Conservation (phyloP, 2,113 vertebrate genomes). For the Planiliza haematocheilus region DNA sequence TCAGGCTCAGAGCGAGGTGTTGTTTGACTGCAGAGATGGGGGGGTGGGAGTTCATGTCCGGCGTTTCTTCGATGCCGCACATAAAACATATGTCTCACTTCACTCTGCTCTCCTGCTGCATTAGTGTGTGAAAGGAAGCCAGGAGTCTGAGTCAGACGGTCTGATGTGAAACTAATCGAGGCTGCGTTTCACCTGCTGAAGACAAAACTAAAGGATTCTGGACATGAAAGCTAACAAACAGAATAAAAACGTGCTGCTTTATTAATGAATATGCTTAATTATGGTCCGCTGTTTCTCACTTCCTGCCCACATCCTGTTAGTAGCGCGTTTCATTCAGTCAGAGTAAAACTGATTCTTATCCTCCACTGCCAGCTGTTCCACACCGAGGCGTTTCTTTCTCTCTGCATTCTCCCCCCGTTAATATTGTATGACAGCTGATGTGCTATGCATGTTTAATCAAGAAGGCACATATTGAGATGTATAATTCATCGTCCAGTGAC, state of each 20-base stretch:
- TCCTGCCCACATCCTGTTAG: neutral
- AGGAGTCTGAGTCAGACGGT: too few relatives aligned
- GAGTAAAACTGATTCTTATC: too few relatives aligned
- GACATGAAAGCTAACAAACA: too few relatives aligned
- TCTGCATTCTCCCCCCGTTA: conserved; percentile 48
- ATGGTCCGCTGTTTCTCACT: neutral
- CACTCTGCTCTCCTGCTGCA: neutral
- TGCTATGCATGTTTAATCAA: conserved; percentile 63
- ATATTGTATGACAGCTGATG: conserved; percentile 74
- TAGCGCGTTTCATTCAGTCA: neutral
- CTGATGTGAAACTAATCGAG: too few relatives aligned
- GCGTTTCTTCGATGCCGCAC: neutral
- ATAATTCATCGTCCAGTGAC: conserved; percentile 68
- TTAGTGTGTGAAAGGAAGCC: too few relatives aligned
- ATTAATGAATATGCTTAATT: neutral
- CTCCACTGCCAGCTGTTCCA: neutral
- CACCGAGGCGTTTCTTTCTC: conserved; percentile 18
- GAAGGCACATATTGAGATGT: conserved; percentile 53
- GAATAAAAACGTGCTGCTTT: too few relatives aligned
- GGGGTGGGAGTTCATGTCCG: conserved; percentile 6
- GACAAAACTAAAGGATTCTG: too few relatives aligned
- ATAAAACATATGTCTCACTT: neutral
- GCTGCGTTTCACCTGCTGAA: neutral
- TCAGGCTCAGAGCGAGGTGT: conserved; percentile 13
- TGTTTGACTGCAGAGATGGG: conserved; percentile 12